A percentile compares a stretch with the other conserved stretches of the same genome.
Conservation (phyloP, 2,888 invertebrate genomes). For the Formica aserva region DNA sequence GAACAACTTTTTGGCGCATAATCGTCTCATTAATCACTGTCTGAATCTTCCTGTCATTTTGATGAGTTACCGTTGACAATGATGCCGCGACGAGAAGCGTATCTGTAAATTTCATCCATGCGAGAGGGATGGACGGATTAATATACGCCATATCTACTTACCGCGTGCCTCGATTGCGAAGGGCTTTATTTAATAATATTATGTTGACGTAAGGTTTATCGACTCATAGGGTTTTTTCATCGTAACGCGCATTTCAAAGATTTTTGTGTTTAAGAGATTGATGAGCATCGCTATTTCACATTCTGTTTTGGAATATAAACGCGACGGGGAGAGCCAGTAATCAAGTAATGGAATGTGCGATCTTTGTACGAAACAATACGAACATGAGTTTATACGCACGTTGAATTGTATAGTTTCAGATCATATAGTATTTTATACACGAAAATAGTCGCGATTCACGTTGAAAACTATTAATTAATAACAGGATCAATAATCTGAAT, state of each 20-base stretch:
- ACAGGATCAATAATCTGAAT: constrained; percentile 16
- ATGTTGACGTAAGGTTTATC: background rate
- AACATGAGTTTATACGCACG: background rate
- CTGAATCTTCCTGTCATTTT: constrained; percentile 27
- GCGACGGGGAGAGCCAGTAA: constrained; percentile 22
- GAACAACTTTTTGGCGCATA: constrained; percentile 39
- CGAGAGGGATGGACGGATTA: constrained; percentile 2
- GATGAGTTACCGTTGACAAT: constrained; percentile 33
- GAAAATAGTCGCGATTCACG: background rate
- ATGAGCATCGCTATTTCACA: constrained; percentile 15
- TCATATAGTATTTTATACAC: background rate
- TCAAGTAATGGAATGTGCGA: constrained; percentile 37
- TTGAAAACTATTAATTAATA: background rate
- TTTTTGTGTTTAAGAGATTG: constrained; percentile 29
- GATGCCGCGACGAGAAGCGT: background rate
- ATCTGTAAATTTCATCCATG: constrained; percentile 36
- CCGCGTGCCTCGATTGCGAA: background rate
- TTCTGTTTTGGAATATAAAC: constrained; percentile 6
- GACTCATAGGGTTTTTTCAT: background rate
- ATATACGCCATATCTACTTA: background rate
- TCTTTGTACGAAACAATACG: background rate
- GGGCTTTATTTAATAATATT: constrained; percentile 13
- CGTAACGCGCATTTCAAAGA: constrained; percentile 13
- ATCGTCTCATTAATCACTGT: constrained; percentile 42
- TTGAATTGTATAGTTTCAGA: constrained; percentile 38